Conservation (phyloP, 2,888 invertebrate genomes). For the Stenchaetothrips biformis region DNA sequence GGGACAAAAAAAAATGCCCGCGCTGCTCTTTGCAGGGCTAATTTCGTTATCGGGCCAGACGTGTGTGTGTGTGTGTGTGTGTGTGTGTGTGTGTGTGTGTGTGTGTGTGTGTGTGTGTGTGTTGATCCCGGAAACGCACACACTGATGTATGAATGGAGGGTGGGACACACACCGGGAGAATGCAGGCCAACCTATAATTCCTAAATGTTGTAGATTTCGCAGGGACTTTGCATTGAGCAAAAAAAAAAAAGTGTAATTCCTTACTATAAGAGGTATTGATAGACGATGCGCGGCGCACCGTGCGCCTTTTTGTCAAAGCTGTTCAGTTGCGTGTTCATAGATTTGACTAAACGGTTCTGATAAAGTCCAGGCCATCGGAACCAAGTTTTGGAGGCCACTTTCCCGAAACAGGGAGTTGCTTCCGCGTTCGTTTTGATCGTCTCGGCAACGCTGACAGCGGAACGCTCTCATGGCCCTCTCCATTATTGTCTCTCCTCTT, state of each 20-base stretch:
- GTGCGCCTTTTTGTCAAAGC: background rate
- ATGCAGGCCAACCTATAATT: too few relatives aligned
- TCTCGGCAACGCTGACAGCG: too few relatives aligned
- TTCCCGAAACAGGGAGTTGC: too few relatives aligned
- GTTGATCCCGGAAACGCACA: constrained; percentile 3
- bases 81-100: background rate
- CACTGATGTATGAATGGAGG: background rate
- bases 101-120: background rate
- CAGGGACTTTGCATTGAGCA: too few relatives aligned
- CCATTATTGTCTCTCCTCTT: too few relatives aligned
- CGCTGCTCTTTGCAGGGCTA: background rate
- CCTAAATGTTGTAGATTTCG: too few relatives aligned
- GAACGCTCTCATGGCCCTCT: too few relatives aligned
- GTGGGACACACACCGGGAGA: too few relatives aligned
- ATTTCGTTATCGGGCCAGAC: background rate
- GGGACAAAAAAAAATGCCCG: background rate
- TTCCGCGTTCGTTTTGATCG: too few relatives aligned
- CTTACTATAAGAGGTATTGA: background rate
- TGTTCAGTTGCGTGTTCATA: background rate
- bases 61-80: background rate
- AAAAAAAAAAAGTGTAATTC: background rate
- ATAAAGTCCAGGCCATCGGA: too few relatives aligned
- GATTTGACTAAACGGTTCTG: too few relatives aligned
- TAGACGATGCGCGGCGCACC: background rate
- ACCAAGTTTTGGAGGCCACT: too few relatives aligned